Evolutionary conservation across 2,797 vertebrate genomes (phyloP), one percentile per base, ranked within the genome.

Genomic region (Propithecus perrieri): DNA sequence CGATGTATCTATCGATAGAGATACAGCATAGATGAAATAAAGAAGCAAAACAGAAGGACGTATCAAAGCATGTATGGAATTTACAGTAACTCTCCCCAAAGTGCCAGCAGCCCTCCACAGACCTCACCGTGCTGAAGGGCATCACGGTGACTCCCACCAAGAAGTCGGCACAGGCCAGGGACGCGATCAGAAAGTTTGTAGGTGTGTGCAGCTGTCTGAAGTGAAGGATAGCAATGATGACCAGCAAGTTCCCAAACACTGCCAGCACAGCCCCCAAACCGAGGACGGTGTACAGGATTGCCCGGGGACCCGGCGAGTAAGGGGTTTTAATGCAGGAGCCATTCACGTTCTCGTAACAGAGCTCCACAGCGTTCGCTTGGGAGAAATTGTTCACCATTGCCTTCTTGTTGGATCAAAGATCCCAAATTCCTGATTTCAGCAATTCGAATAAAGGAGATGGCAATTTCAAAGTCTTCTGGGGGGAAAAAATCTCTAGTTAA

Each of bases 11-110:
- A 20, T 98, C 97, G 4, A 97, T 4, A 14, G 97, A 97, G 33
- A 99, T 99, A 93, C 99, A 99, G 97, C 99, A 99, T 55, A 99
- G 98, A 84, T 99, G 99, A 84, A 99, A 99, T 85, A 99, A 99
- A 75, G 99, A 99, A 4, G 99, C 98, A 5, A 99, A 99, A 97
- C 99, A 99, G 33, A 99, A 99, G 98, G 99, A 99, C 79, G 99
- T 99, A 48, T 99, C 99, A 0, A 99, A 98, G 92, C 99, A 99
- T 0, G 99, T 99, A 85, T 99, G 99, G 85, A 99, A 97, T 80
- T 97, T 98, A 84, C 99, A 99, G 95, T 99, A 99, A 46, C 98
- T 98, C 48, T 98, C 89, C 22, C 99, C 99, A 13, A 99, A 99
- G 96, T 98, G 98, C 99, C 99, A 99, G 96, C 99, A 99, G 90